Percentiles rank a stretch among this genome's conserved stretches.
phyloP scores from a whole-genome alignment of 2,797 vertebrate species.

The Leptatherina wallacei region DNA sequence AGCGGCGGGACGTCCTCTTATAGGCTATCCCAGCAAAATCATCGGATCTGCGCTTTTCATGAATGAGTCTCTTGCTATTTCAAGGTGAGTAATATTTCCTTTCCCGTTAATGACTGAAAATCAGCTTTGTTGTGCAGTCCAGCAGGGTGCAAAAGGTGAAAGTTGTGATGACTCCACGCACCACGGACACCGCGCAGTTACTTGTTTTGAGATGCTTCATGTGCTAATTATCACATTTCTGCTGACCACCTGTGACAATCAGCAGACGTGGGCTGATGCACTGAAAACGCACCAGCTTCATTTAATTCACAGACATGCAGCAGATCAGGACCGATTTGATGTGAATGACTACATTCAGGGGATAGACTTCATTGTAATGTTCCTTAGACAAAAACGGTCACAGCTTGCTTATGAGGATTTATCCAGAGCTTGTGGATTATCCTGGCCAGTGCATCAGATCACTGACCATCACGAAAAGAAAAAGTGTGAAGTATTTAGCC shows the following conservation, averaged over 20 bases:
- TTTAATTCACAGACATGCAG: conserved; percentile 18
- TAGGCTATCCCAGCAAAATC: conserved; percentile 15
- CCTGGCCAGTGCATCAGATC: conserved; percentile 31
- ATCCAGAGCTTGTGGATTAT: conserved; percentile 28
- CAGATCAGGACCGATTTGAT: conserved; percentile 30
- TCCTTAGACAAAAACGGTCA: conserved; percentile 34
- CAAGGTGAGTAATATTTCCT: conserved; percentile 72
- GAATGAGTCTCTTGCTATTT: conserved; percentile 60
- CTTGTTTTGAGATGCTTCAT: conserved; percentile 6
- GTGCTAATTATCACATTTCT: neutral
- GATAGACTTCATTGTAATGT: conserved; percentile 9
- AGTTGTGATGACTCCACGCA: conserved; percentile 62
- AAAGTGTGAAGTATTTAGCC: conserved; percentile 39
- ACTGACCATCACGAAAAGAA: conserved; percentile 37
- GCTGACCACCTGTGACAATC: conserved; percentile 47
- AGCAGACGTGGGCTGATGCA: conserved; percentile 44
- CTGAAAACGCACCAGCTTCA: conserved; percentile 31
- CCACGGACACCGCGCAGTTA: neutral
- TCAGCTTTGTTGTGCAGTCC: conserved; percentile 16
- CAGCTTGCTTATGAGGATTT: conserved; percentile 14
- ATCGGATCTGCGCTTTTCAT: conserved; percentile 46
- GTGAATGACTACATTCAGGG: conserved; percentile 26
- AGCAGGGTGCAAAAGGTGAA: conserved; percentile 22
- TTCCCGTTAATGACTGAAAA: neutral
- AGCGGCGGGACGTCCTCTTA: conserved; percentile 26